phyloP scores from a whole-genome alignment of 2,888 invertebrate species.

The Pseudolycoriella hygida region DNA sequence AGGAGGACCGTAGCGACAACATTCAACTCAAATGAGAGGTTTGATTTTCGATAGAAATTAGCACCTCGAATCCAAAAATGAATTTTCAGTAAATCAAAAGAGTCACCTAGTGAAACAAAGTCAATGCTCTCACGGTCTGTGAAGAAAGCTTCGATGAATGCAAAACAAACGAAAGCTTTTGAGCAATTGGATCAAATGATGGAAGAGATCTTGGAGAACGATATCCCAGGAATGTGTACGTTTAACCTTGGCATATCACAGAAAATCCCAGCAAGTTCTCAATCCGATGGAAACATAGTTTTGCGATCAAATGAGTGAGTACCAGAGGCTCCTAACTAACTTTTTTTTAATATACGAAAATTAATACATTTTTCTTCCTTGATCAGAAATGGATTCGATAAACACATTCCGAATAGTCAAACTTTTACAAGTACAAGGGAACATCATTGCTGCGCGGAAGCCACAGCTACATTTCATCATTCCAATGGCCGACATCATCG shows the following conservation, averaged over 20 bases:
- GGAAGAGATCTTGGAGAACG: constrained; percentile 26
- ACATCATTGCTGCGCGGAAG: constrained; percentile 27
- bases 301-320: not conserved
- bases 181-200: constrained; percentile 30
- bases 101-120: not conserved
- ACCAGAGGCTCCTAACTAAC: no score
- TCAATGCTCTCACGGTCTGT: not conserved
- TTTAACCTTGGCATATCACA: constrained; percentile 20
- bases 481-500: constrained; percentile 17
- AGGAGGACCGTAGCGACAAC: no score
- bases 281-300: constrained; percentile 3
- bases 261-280: constrained; percentile 11
- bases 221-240: constrained; percentile 20
- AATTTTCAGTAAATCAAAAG: not conserved
- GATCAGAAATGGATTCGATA: constrained; percentile 15
- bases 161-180: constrained; percentile 27
- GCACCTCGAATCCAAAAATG: not conserved
- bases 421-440: constrained; percentile 24
- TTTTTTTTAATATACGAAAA: no score
- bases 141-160: constrained; percentile 16
- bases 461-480: constrained; percentile 15
- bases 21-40: no score
- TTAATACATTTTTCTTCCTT: no score
- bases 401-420: constrained; percentile 20
- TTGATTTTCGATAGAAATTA: no score